Percentiles rank a stretch among this genome's conserved stretches.
Evolutionary conservation across 2,888 invertebrate species (phyloP).

Genomic region (Dusona sp.): DNA sequence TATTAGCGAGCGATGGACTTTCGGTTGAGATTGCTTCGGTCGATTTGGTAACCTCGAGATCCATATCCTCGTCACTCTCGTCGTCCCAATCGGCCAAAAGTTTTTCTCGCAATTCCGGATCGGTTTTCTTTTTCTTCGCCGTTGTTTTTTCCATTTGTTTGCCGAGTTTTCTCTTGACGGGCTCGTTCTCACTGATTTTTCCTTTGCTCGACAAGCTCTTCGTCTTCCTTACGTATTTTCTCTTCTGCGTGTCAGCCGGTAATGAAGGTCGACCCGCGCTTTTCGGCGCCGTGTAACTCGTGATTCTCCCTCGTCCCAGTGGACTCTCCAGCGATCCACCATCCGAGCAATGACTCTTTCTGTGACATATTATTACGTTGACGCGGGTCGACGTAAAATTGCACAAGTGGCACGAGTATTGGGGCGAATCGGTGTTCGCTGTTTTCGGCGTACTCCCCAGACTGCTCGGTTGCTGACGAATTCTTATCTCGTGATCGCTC

Average conservation of each 20-base stretch:
- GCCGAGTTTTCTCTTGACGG: slow-evolving; percentile 79
- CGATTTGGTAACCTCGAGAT: slow-evolving; percentile 74
- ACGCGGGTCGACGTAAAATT: slow-evolving; percentile 89
- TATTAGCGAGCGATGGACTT: slow-evolving; percentile 45
- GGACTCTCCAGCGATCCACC: slow-evolving; percentile 72
- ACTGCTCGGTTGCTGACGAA: slow-evolving; percentile 86
- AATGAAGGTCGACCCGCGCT: slow-evolving; percentile 44
- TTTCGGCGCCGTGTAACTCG: slow-evolving; percentile 71
- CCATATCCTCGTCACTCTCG: slow-evolving; percentile 85
- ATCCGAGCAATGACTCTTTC: slow-evolving; percentile 89
- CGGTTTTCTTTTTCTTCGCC: slow-evolving; percentile 86
- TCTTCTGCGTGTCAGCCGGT: slow-evolving; percentile 80
- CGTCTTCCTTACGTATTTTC: slow-evolving; percentile 84
- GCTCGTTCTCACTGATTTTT: slow-evolving; percentile 81
- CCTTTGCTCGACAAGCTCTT: slow-evolving; percentile 76
- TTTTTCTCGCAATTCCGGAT: slow-evolving; percentile 89
- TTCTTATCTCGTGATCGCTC: slow-evolving; percentile 88
- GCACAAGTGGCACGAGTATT: slow-evolving; percentile 88
- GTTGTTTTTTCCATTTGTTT: slow-evolving; percentile 78
- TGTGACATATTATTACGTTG: slow-evolving; percentile 91
- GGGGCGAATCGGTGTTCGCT: slow-evolving; percentile 73
- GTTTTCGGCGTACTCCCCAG: slow-evolving; percentile 75
- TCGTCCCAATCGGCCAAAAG: slow-evolving; percentile 93
- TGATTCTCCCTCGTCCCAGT: slow-evolving; percentile 71
- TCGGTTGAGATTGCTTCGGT: slow-evolving; percentile 62